Evolutionary conservation across 1,140 invertebrate genomes (phyloP).

Genomic region (Littorina saxatilis): DNA sequence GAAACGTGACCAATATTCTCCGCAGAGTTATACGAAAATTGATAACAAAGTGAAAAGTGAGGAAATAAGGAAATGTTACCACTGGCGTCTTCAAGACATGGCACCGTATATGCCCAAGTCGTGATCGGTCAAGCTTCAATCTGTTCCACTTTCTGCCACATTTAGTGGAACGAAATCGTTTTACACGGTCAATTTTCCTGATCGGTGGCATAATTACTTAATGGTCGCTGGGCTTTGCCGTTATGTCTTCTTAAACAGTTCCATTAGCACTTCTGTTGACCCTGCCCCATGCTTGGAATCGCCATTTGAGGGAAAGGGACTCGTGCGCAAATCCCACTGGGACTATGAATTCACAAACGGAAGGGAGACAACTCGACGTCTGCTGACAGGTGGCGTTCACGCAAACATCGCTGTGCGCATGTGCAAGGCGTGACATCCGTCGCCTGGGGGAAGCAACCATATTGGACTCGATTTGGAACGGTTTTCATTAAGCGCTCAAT

Average conservation of each 20-base stretch:
- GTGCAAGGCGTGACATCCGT: not conserved
- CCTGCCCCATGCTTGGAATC: not conserved
- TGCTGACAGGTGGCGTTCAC: slow-evolving; percentile 2
- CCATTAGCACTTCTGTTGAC: not conserved
- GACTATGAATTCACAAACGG: not conserved
- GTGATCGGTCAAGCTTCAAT: no score
- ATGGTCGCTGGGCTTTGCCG: not conserved
- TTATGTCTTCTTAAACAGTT: slow-evolving; percentile 16
- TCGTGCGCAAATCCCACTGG: not conserved
- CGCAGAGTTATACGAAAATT: no score
- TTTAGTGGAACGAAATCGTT: not conserved
- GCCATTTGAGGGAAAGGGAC: not conserved
- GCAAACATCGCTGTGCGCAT: not conserved
- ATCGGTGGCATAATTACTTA: not conserved
- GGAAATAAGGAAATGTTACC: no score
- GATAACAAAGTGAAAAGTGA: no score
- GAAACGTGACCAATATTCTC: no score
- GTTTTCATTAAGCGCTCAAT: no score
- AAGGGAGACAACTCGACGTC: not conserved
- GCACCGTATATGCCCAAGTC: no score
- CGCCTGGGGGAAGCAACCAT: not conserved
- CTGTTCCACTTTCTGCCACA: not conserved
- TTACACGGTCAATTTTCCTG: not conserved
- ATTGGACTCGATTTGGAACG: no score
- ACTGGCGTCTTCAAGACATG: no score